Conservation (phyloP, 2,888 invertebrate genomes). For the Hydraecia micacea region DNA sequence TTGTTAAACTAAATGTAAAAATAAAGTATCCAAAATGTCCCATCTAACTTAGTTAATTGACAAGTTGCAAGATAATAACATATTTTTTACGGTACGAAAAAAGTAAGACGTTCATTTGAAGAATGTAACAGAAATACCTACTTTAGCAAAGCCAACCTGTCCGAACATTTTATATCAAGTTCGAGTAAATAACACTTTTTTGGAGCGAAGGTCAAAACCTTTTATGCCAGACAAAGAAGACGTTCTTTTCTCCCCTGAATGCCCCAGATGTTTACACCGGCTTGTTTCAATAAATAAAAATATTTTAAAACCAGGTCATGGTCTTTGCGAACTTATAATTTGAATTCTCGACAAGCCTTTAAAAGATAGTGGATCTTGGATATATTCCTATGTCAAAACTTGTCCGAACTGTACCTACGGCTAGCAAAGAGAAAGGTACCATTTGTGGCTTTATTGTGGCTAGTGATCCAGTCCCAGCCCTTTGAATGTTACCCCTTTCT, state of each 20-base stretch:
- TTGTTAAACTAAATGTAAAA: not conserved
- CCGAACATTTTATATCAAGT: not conserved
- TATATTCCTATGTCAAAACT: constrained; percentile 22
- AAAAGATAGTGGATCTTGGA: constrained; percentile 6
- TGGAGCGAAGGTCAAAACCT: constrained; percentile 12
- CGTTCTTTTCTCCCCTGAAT: constrained; percentile 2
- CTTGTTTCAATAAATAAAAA: constrained; percentile 8
- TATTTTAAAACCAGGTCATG: constrained; percentile 28
- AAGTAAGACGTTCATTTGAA: not conserved
- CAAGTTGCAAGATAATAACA: not conserved
- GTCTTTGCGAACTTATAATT: constrained; percentile 19
- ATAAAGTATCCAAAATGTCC: not conserved
- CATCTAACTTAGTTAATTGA: not conserved
- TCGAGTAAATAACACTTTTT: not conserved
- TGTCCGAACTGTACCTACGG: not conserved
- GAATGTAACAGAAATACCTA: not conserved
- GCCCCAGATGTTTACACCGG: not conserved
- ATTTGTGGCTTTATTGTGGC: constrained; percentile 1
- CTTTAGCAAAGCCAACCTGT: constrained; percentile 1
- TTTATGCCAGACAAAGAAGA: constrained; percentile 21
- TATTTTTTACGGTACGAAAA: too few relatives aligned
- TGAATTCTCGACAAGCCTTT: constrained; percentile 27
- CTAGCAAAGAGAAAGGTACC: constrained; percentile 2
- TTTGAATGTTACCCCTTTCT: not conserved
- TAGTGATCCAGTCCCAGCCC: not conserved